Base-by-base conservation (phyloP, 2,797 vertebrate genomes). In the Epinephelus coioides region DNA sequence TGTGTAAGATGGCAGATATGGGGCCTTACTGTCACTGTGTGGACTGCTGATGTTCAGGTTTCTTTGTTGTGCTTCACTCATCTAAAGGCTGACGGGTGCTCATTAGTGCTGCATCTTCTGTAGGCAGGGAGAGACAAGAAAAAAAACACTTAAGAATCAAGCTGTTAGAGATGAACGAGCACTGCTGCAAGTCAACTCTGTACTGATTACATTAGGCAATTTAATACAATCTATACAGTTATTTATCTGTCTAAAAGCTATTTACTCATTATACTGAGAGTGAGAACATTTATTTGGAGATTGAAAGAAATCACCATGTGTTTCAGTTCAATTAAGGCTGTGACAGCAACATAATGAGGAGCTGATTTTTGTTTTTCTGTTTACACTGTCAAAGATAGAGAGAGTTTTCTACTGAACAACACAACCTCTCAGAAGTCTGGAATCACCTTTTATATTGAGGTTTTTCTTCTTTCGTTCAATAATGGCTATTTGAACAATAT, bases 11-110 rank as follows among this genome's bases (percentile, higher is more conserved):
- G 34, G 57, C 21, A 68, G 46, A 73, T 44, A 69, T 44, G 17
- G 55, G 47, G 62, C n/a, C 91, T 94, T 88, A 93, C 92, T 75
- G 76, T 82, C 75, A 82, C 59, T 86, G 83, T 74, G 83, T 73
- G 84, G 86, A 70, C 69, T 50, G 75, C 67, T 59, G 88, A 79
- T 72, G 83, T 81, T 81, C 70, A 82, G 79, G 69, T 66, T 75
- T 59, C 71, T 67, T 44, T 49, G 76, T 68, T 83, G 78, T 40
- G 79, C 71, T 79, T 92, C 88, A 89, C 78, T 92, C 92, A 92
- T 92, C 79, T 84, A 92, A 78, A 75, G 50, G 81, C 78, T 68
- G 87, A 78, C 38, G 86, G 76, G 51, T 67, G 63, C 73, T 90
- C 86, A 73, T 90, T 81, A 88, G 86, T 66, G 78, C 70, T 59